Percentiles rank a stretch among this genome's conserved stretches.
Evolutionary conservation across 2,113 vertebrate genomes (phyloP).

Genomic region (Saimiri boliviensis): DNA sequence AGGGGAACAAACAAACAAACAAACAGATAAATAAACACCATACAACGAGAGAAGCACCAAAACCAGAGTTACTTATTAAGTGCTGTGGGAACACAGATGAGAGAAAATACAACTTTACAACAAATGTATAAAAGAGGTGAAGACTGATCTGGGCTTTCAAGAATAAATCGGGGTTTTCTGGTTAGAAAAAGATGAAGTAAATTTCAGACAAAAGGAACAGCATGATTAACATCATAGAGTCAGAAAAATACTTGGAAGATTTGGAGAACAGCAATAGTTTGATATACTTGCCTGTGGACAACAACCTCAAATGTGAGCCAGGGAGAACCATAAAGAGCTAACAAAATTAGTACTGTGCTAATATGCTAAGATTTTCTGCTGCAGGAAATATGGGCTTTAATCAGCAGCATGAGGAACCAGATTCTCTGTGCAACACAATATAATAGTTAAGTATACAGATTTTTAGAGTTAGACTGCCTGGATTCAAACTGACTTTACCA

Average conservation of each 20-base stretch:
- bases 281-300: not conserved
- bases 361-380: not conserved
- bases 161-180: not conserved
- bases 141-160: not conserved
- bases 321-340: not conserved
- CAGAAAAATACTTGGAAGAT: not conserved
- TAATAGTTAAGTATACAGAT: not conserved
- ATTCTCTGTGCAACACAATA: not conserved
- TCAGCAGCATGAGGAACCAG: not conserved
- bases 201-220: not conserved
- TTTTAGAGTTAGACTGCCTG: not conserved
- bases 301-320: not conserved
- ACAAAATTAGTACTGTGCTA: not conserved
- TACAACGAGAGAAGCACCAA: not conserved
- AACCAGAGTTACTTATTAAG: not conserved
- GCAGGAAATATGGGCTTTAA: not conserved
- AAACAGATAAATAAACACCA: not conserved
- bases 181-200: not conserved
- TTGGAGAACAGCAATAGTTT: not conserved
- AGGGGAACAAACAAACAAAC: not conserved
- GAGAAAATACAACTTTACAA: not conserved
- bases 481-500: not conserved
- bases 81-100: not conserved
- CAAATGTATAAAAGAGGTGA: not conserved
- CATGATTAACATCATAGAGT: not conserved